These are phyloP conservation scores for Bilobella aurantiaca DNA, from an alignment of 1,140 invertebrate genomes.

Conservation along the genomic window DNA sequence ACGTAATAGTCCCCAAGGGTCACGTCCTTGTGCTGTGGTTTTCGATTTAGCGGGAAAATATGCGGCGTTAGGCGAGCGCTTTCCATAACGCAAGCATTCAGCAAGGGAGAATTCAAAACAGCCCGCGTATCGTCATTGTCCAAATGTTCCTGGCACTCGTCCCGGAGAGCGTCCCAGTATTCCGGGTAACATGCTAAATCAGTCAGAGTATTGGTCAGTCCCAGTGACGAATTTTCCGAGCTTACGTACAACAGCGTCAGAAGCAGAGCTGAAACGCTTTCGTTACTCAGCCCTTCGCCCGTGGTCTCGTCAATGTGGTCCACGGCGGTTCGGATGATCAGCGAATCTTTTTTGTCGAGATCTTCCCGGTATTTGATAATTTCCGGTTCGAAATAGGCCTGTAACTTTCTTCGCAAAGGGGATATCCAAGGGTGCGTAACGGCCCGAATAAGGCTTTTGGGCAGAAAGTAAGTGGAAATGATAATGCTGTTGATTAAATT, in stretches of 20 bases:
- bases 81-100: conserved; percentile 17
- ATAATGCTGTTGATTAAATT: conserved; percentile 1
- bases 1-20: conserved; percentile 10
- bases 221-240: conserved; percentile 11
- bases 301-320: conserved; percentile 2
- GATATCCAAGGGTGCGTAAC: background rate
- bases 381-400: conserved; percentile 5
- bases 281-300: conserved; percentile 1
- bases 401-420: background rate
- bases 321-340: conserved; percentile 4
- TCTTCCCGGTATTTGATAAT: conserved; percentile 9
- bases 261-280: background rate
- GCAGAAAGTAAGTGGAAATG: conserved; percentile 5
- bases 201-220: conserved; percentile 7
- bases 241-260: conserved; percentile 8
- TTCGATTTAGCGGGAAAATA: conserved; percentile 14
- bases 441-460: background rate
- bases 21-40: background rate
- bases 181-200: background rate
- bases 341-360: conserved; percentile 5
- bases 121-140: background rate
- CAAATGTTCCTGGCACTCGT: background rate
- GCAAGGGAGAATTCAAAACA: background rate
- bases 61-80: background rate
- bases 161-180: conserved; percentile 2